A percentile compares a stretch with the other conserved stretches of the same genome.
These are phyloP conservation scores for Phataginus tetradactyla DNA, from an alignment of 2,797 vertebrate species.

Conservation along the genomic window DNA sequence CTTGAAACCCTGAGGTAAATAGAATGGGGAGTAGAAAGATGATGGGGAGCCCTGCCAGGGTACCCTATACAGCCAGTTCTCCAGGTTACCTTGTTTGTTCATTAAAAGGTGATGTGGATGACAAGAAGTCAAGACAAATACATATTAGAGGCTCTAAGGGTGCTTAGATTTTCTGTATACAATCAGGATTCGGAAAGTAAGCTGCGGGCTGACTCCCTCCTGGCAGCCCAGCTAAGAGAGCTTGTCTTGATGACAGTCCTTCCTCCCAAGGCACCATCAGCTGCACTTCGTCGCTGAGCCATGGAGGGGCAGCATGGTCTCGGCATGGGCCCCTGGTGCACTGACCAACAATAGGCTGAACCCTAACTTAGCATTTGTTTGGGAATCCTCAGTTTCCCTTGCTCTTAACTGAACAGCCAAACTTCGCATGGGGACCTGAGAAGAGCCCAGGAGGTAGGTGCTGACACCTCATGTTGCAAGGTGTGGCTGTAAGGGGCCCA, in stretches of 20 bases:
- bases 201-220: background rate
- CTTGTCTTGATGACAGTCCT: background rate
- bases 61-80: background rate
- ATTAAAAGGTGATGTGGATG: background rate
- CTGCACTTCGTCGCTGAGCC: conserved; percentile 52
- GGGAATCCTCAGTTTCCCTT: background rate
- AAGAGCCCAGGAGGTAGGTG: background rate
- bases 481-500: background rate
- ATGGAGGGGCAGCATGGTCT: conserved; percentile 47
- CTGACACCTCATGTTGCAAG: background rate
- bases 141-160: background rate
- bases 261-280: background rate
- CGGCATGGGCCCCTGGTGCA: background rate
- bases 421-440: background rate
- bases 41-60: background rate
- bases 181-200: background rate
- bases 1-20: background rate
- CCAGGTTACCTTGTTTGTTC: background rate
- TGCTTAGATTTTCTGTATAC: background rate
- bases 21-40: background rate
- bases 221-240: background rate
- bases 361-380: no score
- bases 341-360: background rate
- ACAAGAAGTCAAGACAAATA: background rate
- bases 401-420: background rate